Evolutionary conservation across 1,140 invertebrate species (phyloP).

Genomic region (Ips typographus): DNA sequence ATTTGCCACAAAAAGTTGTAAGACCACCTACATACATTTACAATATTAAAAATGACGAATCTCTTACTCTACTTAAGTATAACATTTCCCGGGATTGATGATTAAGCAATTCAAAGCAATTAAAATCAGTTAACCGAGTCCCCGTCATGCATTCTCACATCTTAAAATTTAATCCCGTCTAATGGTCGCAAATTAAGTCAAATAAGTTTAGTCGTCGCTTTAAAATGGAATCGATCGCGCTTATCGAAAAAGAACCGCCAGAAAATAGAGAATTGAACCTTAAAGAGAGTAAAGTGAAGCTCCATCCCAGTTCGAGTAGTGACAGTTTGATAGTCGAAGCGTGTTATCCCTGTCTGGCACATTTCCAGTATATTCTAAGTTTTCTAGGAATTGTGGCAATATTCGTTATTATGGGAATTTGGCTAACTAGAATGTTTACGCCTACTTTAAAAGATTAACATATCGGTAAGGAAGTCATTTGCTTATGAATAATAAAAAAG

Average conservation of each 20-base stretch:
- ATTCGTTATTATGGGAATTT: constrained; percentile 16
- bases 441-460: constrained; percentile 12
- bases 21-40: too few species aligned
- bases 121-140: too few species aligned
- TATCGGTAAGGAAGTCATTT: background rate
- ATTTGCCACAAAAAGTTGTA: too few species aligned
- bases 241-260: constrained; percentile 8
- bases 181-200: background rate
- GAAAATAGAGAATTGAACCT: too few species aligned
- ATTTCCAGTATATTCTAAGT: constrained; percentile 30
- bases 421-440: constrained; percentile 19
- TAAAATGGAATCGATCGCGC: constrained; percentile 22
- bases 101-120: too few species aligned
- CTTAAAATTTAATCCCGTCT: too few species aligned
- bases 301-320: too few species aligned
- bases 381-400: constrained; percentile 15
- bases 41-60: too few species aligned
- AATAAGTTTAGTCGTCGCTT: constrained; percentile 1
- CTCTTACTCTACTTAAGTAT: too few species aligned
- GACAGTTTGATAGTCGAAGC: constrained; percentile 8
- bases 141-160: too few species aligned
- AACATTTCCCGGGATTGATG: too few species aligned
- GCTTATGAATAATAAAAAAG: background rate
- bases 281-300: too few species aligned
- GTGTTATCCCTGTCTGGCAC: constrained; percentile 23